phyloP scores from a whole-genome alignment of 2,113 vertebrate genomes.

The Pitta sordida region DNA sequence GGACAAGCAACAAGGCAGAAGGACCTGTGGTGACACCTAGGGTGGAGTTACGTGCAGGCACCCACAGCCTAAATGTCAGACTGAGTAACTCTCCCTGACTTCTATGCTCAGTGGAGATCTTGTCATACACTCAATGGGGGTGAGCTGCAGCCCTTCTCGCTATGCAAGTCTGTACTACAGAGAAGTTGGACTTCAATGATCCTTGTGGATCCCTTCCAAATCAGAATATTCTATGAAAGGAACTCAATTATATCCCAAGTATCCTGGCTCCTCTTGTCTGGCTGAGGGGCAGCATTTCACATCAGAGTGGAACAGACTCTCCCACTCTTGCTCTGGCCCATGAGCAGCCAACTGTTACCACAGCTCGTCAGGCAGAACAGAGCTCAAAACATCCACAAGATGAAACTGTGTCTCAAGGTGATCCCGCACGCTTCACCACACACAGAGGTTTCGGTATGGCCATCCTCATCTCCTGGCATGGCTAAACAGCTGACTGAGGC shows the following conservation, averaged over 20 bases:
- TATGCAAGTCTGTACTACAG: neutral
- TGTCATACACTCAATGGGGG: neutral
- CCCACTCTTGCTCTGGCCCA: neutral
- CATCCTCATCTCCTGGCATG: neutral
- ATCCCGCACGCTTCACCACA: neutral
- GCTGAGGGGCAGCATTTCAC: neutral
- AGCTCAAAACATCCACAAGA: neutral
- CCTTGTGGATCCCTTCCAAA: neutral
- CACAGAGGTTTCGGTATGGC: neutral
- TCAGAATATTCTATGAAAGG: neutral
- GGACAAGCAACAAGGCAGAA: neutral
- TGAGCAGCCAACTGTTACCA: neutral
- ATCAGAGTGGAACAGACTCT: fast-evolving
- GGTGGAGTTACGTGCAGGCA: fast-evolving
- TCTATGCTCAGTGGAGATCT: fast-evolving
- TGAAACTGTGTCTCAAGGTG: neutral
- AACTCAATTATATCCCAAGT: neutral
- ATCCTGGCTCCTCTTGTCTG: neutral
- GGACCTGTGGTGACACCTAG: neutral
- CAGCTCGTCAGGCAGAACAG: fast-evolving
- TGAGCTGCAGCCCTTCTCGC: neutral
- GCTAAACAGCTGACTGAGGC: neutral
- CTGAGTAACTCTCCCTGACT: neutral
- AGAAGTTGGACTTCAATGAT: neutral
- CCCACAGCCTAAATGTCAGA: neutral